Evolutionary conservation across 1,140 invertebrate genomes (phyloP).

Genomic region (Platyscapa corneri): DNA sequence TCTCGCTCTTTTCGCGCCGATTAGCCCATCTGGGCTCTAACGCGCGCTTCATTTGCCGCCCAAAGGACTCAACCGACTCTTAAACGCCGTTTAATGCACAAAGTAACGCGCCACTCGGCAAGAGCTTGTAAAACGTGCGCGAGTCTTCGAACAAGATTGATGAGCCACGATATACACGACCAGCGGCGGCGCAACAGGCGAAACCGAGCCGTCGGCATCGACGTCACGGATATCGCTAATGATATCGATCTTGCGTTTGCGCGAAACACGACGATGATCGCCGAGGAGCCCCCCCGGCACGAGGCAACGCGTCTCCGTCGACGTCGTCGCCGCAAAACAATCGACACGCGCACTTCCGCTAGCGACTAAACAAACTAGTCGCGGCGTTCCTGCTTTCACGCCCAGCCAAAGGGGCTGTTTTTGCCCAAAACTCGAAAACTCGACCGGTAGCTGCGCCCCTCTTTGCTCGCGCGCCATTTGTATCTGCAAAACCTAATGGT

Average conservation of each 20-base stretch:
- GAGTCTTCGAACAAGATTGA: slow-evolving; percentile 39
- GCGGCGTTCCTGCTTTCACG: no score
- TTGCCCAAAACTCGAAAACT: no score
- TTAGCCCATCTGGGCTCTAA: background rate
- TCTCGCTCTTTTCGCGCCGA: background rate
- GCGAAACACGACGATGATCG: background rate
- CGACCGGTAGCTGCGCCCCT: no score
- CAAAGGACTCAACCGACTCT: background rate
- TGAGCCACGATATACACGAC: slow-evolving; percentile 12
- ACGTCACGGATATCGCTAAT: slow-evolving; percentile 28
- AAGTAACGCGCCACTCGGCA: background rate
- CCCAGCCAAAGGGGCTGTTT: no score
- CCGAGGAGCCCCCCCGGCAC: no score
- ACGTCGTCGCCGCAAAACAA: no score
- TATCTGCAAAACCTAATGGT: no score
- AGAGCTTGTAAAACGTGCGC: slow-evolving; percentile 36
- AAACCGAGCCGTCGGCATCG: background rate
- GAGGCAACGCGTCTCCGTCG: no score
- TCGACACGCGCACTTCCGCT: no score
- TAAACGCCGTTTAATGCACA: slow-evolving; percentile 5
- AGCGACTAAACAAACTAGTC: no score
- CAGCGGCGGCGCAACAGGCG: slow-evolving; percentile 13
- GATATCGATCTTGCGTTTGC: slow-evolving; percentile 41
- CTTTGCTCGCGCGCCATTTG: no score
- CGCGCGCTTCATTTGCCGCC: background rate